These are phyloP conservation scores for Noctua janthina DNA, from an alignment of 2,888 invertebrate genomes.

Conservation along the genomic window DNA sequence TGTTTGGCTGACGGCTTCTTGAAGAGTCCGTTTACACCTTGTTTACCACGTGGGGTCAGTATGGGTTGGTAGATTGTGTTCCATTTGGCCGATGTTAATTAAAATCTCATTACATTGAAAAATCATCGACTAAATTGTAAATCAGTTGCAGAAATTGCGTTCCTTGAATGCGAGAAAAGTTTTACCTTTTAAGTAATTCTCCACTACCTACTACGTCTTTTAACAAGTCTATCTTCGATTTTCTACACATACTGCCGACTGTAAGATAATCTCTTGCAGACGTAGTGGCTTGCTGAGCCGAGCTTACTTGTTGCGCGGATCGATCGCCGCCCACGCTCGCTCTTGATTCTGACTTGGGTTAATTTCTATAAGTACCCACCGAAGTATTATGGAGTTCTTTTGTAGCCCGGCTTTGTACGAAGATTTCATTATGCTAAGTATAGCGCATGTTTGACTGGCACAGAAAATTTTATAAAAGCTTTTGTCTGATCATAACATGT, in stretches of 20 bases:
- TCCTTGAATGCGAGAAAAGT: neutral
- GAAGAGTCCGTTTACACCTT: too few relatives aligned
- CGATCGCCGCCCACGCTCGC: constrained; percentile 76
- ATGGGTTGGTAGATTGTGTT: neutral
- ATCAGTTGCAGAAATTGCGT: neutral
- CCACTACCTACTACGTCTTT: neutral
- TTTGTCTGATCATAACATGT: constrained; percentile 10
- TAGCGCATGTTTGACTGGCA: constrained; percentile 14
- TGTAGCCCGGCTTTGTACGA: constrained; percentile 51
- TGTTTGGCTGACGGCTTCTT: too few relatives aligned
- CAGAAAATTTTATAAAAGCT: constrained; percentile 18
- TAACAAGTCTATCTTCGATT: constrained; percentile 7
- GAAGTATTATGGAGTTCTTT: constrained; percentile 70
- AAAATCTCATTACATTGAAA: neutral
- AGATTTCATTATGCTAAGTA: constrained; percentile 59
- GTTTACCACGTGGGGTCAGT: neutral
- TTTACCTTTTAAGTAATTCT: neutral
- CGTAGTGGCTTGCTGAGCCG: constrained; percentile 59
- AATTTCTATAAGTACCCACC: constrained; percentile 77
- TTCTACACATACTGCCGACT: constrained; percentile 26
- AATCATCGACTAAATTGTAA: neutral
- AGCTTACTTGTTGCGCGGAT: constrained; percentile 81
- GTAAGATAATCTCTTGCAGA: constrained; percentile 56
- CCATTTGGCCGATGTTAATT: neutral
- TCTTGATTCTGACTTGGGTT: constrained; percentile 76